A percentile compares a stretch with the other conserved stretches of the same genome.
phyloP scores from a whole-genome alignment of 2,888 invertebrate genomes.

The Himalopsyche japonica region DNA sequence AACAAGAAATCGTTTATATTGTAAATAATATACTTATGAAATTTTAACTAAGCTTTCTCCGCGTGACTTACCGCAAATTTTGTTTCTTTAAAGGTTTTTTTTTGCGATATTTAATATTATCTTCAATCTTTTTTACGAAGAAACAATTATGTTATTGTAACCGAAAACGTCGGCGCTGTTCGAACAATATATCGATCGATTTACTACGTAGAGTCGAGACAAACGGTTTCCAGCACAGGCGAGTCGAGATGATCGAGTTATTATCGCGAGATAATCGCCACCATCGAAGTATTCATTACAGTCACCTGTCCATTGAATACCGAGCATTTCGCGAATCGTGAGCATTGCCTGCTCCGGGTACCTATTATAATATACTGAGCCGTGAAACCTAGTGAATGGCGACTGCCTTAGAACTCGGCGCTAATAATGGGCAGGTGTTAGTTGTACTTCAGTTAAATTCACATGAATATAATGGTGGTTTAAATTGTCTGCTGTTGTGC shows the following conservation, averaged over 20 bases:
- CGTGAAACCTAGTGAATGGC: neutral
- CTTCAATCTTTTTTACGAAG: constrained; percentile 4
- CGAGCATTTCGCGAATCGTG: constrained; percentile 16
- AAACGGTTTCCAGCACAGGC: neutral
- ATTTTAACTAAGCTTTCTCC: neutral
- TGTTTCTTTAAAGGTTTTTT: neutral
- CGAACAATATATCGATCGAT: neutral
- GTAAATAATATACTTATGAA: neutral
- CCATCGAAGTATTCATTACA: constrained; percentile 11
- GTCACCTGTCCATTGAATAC: constrained; percentile 22
- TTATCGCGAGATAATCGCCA: neutral
- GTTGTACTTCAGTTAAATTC: neutral
- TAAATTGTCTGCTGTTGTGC: too few species aligned
- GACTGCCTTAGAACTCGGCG: neutral
- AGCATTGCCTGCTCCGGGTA: neutral
- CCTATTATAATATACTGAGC: neutral
- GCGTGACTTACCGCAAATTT: neutral
- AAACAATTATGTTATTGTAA: neutral
- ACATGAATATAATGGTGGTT: neutral
- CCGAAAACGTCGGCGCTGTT: neutral
- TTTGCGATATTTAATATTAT: neutral
- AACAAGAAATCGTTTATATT: neutral
- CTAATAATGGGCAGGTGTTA: neutral
- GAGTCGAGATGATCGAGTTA: neutral
- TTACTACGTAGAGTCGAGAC: neutral